A percentile compares a stretch with the other conserved stretches of the same genome.
These are phyloP conservation scores for Ptychodera flava DNA, from an alignment of 35 echinoderm and acorn worm genomes.

Conservation along the genomic window DNA sequence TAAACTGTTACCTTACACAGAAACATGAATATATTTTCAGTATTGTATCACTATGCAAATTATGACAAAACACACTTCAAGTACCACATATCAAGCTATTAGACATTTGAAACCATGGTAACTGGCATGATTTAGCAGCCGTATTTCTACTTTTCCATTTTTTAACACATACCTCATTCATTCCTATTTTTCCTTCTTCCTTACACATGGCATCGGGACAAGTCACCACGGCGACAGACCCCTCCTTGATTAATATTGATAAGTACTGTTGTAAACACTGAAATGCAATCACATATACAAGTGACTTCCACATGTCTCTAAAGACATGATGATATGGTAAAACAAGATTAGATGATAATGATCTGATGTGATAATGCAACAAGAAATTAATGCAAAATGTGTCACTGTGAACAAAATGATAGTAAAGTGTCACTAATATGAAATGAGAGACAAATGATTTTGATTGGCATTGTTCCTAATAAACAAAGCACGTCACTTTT, in stretches of 20 bases:
- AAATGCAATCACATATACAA: neutral
- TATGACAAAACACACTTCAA: too few species aligned
- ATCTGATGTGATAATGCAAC: neutral
- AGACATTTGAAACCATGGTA: too few species aligned
- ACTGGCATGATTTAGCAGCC: too few species aligned
- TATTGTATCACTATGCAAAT: too few species aligned
- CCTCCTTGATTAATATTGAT: slow-evolving; percentile 64
- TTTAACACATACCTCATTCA: slow-evolving; percentile 60
- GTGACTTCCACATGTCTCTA: neutral
- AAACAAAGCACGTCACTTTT: too few species aligned
- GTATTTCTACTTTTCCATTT: too few species aligned
- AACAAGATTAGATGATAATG: neutral
- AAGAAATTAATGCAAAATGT: neutral
- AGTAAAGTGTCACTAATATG: neutral
- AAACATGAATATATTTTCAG: too few species aligned
- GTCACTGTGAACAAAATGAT: neutral
- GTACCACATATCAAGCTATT: too few species aligned
- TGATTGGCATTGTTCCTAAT: too few species aligned
- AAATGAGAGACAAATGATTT: too few species aligned
- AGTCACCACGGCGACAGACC: slow-evolving; percentile 67
- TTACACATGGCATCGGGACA: slow-evolving; percentile 87
- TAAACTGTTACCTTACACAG: too few species aligned
- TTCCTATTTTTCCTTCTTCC: slow-evolving; percentile 74
- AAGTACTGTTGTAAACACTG: slow-evolving; percentile 97
- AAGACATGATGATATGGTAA: neutral